Conservation (phyloP, 2,888 invertebrate species). For the Rhamphomyia laevipes region DNA sequence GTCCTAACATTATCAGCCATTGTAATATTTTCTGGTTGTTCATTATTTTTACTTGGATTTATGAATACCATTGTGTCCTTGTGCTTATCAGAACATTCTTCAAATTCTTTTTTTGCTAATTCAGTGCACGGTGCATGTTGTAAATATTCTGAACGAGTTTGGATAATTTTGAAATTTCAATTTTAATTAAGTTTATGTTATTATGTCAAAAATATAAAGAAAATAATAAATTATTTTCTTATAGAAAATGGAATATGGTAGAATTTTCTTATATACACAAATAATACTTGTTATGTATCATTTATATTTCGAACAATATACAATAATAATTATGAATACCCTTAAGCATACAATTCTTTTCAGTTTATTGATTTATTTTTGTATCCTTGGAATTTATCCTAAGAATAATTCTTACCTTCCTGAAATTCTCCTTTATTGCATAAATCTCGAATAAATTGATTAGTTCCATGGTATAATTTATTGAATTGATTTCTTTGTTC, state of each 20-base stretch:
- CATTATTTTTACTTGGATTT: constrained; percentile 29
- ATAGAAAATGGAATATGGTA: too few relatives aligned
- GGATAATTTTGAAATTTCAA: too few relatives aligned
- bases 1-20: constrained; percentile 34
- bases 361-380: too few relatives aligned
- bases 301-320: too few relatives aligned
- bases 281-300: too few relatives aligned
- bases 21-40: constrained; percentile 31
- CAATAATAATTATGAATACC: too few relatives aligned
- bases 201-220: too few relatives aligned
- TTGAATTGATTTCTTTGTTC: constrained; percentile 62
- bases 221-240: too few relatives aligned
- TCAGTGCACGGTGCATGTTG: constrained; percentile 67
- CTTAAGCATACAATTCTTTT: too few relatives aligned
- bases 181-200: too few relatives aligned
- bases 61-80: constrained; percentile 55
- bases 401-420: constrained; percentile 35
- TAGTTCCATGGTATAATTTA: constrained; percentile 55
- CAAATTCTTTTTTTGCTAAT: constrained; percentile 58
- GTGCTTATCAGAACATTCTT: constrained; percentile 59
- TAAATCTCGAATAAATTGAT: constrained; percentile 61
- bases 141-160: constrained; percentile 61
- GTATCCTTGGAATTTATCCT: too few relatives aligned
- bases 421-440: constrained; percentile 67
- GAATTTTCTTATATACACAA: too few relatives aligned